A percentile compares a stretch with the other conserved stretches of the same genome.
phyloP scores from a whole-genome alignment of 2,113 vertebrate species.

The Mystacornis crossleyi region DNA sequence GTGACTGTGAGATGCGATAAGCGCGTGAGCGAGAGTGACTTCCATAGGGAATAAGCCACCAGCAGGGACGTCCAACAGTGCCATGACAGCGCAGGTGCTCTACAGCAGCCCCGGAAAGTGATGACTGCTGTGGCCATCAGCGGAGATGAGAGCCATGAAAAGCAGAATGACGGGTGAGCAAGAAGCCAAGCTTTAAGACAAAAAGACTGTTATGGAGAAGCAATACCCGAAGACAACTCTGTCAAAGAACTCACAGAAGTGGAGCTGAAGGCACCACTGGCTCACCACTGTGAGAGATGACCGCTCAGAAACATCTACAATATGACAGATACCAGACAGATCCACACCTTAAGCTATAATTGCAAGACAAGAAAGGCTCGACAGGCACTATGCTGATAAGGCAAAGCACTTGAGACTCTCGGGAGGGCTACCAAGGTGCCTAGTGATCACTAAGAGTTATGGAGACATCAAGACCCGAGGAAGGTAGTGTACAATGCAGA shows the following conservation, averaged over 20 bases:
- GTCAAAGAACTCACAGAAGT: background rate
- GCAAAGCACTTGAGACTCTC: background rate
- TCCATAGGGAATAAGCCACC: background rate
- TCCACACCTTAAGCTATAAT: background rate
- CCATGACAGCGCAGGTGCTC: background rate
- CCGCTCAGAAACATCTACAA: background rate
- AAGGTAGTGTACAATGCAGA: background rate
- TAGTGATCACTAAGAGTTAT: background rate
- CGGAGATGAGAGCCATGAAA: background rate
- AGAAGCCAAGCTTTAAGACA: background rate
- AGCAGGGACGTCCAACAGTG: background rate
- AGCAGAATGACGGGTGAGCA: background rate
- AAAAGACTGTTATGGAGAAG: background rate
- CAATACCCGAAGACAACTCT: background rate
- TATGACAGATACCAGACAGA: background rate
- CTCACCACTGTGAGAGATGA: background rate
- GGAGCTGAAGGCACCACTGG: background rate
- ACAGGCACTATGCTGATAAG: background rate
- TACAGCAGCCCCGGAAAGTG: background rate
- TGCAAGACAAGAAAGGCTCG: background rate
- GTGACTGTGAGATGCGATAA: fast-evolving
- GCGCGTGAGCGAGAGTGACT: fast-evolving
- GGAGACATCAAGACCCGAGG: background rate
- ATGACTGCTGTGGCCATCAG: background rate
- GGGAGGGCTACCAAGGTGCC: background rate